Conservation (phyloP, 2,888 invertebrate species). For the Calliscelio sp. region DNA sequence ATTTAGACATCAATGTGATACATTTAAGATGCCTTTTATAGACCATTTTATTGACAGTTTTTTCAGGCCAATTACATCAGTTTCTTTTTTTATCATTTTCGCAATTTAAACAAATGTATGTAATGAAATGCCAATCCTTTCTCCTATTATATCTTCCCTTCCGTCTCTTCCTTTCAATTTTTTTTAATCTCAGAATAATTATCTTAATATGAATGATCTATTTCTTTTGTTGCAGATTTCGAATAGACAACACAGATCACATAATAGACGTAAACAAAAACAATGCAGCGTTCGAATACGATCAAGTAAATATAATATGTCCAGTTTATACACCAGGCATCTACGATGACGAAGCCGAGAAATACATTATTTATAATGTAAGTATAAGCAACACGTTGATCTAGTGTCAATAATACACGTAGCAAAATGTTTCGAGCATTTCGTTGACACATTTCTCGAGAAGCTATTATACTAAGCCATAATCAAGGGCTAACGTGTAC, state of each 20-base stretch:
- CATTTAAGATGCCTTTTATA: too few relatives aligned
- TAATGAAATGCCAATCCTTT: too few relatives aligned
- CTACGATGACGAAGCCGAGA: slow-evolving; percentile 95
- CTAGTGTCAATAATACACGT: neutral
- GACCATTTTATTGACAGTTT: too few relatives aligned
- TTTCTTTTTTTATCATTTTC: too few relatives aligned
- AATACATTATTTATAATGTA: slow-evolving; percentile 98
- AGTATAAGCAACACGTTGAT: slow-evolving; percentile 80
- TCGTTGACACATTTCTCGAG: too few relatives aligned
- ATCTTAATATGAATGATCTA: slow-evolving; percentile 26
- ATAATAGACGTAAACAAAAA: slow-evolving; percentile 98
- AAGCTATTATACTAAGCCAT: too few relatives aligned
- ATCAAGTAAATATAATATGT: slow-evolving; percentile 98
- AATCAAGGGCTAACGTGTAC: too few relatives aligned
- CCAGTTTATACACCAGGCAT: slow-evolving; percentile 96
- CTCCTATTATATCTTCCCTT: too few relatives aligned
- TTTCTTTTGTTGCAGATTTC: slow-evolving; percentile 89
- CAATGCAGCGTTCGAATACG: slow-evolving; percentile 96
- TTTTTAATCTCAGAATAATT: neutral
- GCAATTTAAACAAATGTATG: too few relatives aligned
- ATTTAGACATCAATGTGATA: neutral
- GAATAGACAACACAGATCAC: slow-evolving; percentile 99
- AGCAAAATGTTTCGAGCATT: too few relatives aligned
- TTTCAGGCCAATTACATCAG: too few relatives aligned
- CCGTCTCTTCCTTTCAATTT: too few relatives aligned